Base-by-base conservation (phyloP, 2,888 invertebrate species). In the Stenotaenia linearis region DNA sequence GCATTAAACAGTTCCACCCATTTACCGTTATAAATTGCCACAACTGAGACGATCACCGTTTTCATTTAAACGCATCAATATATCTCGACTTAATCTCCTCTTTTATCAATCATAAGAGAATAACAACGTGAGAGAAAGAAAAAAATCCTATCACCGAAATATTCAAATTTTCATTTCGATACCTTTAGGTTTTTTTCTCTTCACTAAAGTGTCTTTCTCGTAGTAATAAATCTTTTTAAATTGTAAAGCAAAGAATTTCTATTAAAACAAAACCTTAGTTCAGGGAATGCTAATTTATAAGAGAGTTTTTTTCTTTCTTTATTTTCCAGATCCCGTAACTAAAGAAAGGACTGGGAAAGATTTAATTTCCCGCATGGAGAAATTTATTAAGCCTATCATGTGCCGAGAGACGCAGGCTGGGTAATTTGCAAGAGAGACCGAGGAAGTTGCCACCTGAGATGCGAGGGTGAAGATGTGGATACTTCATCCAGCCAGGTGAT, bases 181-280 rank as follows among this genome's bases (percentile, higher is more conserved):
- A 69, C 69, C 69, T 69, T 69, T 69, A 45, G 32, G 32, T 32
- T 32, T 32, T 32, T 32, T 32, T 45, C 4, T n/a, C 12, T 28
- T 69, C 2, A 2, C 2, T 9, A 23, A 69, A 69, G 69, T 28
- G 23, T 28, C 25, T 23, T 15, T 25, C 28, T 69, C 25, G 69
- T 10, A 25, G 69, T 69, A 69, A 69, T 69, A 69, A 69, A 69
- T 69, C 69, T 69, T 28, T 69, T 69, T 10, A 69, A 69, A 69
- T 69, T 69, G 69, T 69, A 69, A 69, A 69, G 69, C 69, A 69
- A 69, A 69, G 69, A 69, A 69, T 69, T 69, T 28, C 69, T 69
- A 69, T 69, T 69, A 69, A 69, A 69, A 69, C 69, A 69, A 69
- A 69, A 69, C 69, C 69, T 50, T 25, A 69, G 69, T 28, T 69